Evolutionary conservation across 2,888 invertebrate genomes (phyloP).

Genomic region (Eugnorisma glareosa): DNA sequence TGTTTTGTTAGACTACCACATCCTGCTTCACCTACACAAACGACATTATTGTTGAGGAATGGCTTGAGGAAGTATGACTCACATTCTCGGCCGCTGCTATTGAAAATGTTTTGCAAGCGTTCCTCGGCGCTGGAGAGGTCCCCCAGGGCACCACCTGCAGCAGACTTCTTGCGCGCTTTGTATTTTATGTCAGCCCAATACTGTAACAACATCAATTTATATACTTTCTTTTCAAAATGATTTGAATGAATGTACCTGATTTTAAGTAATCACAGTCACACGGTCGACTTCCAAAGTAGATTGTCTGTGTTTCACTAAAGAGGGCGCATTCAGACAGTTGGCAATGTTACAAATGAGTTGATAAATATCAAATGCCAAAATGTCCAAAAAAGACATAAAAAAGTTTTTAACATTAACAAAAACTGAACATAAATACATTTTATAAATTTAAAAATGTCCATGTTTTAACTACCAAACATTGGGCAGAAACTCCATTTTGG

Average conservation of each 20-base stretch:
- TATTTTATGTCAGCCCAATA: slow-evolving; percentile 89
- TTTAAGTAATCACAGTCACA: background rate
- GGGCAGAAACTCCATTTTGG: too few relatives aligned
- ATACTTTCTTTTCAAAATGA: background rate
- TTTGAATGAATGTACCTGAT: background rate
- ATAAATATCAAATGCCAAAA: too few relatives aligned
- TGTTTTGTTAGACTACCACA: background rate
- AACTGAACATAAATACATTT: too few relatives aligned
- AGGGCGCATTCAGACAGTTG: too few relatives aligned
- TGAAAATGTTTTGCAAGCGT: slow-evolving; percentile 82
- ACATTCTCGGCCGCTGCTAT: slow-evolving; percentile 75
- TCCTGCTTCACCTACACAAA: background rate
- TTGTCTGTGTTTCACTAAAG: background rate
- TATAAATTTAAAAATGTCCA: too few relatives aligned
- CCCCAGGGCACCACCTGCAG: slow-evolving; percentile 83
- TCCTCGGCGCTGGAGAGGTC: slow-evolving; percentile 85
- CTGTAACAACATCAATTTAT: slow-evolving; percentile 66
- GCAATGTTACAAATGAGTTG: too few relatives aligned
- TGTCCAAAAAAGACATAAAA: too few relatives aligned
- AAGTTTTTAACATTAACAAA: too few relatives aligned
- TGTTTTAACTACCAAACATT: too few relatives aligned
- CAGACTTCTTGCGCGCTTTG: slow-evolving; percentile 85
- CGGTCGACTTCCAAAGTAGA: background rate
- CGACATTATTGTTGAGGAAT: background rate
- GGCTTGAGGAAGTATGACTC: slow-evolving; percentile 53